Base-by-base conservation (phyloP, 2,113 vertebrate genomes). In the Potamarius usumacintae region DNA sequence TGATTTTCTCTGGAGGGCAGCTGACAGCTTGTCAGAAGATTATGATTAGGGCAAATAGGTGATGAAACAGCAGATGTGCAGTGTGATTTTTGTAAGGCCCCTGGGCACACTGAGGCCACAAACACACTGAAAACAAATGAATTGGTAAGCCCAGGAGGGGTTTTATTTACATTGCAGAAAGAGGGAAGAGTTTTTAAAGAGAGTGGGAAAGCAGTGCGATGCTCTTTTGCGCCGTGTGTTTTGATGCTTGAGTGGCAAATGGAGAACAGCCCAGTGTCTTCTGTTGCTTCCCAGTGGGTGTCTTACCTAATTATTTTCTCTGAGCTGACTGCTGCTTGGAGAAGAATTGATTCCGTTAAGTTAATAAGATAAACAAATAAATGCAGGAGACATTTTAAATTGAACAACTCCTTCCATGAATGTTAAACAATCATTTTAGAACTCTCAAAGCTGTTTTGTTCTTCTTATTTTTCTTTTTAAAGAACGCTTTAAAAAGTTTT, bases 1-100 rank as follows among this genome's bases (percentile, higher is more conserved):
- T 81, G 55, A 34, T 60, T 30, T 58, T 62, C 79, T 62, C 57
- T 62, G 18, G 79, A 82, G 79, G 10, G 17, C 79, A 82, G 79
- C 20, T 62, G 79, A 62, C 79, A 22, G 57, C 55, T 62, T 17
- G 79, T 48, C 27, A 82, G 10, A 82, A 11, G 9, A 42, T 62
- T 82, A 82, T 62, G 18, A 82, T 42, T 62, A 62, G 30, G 79
- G 58, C 79, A 42, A 82, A 22, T 2, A 48, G 79, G 27, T 82
- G 57, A 42, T 20, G 5, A 42, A 82, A 60, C 79, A 81, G 55
- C 79, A 82, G 79, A 42, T 25, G 79, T 80, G 14, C 34, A 58
- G 14, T 30, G 15, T 62, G 57, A 82, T 82, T 82, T 42, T 60
- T 57, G 57, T 34, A 42, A 57, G 57, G 79, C 77, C 52, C n/a